These are phyloP conservation scores for Podabrus alpinus DNA, from an alignment of 2,888 invertebrate genomes.

Conservation along the genomic window DNA sequence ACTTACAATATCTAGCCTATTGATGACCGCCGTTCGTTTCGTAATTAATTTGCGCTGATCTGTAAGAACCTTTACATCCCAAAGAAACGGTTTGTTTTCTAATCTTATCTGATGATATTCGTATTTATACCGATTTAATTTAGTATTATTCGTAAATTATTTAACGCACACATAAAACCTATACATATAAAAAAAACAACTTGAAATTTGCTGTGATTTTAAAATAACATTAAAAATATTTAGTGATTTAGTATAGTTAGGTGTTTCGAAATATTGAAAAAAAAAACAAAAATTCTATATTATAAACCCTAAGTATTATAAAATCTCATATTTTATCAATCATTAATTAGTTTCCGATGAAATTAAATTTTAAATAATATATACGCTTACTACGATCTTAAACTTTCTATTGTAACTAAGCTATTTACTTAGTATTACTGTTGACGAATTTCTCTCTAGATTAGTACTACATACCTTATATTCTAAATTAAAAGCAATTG, in stretches of 20 bases:
- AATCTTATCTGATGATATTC: background rate
- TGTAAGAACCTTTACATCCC: background rate
- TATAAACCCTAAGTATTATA: background rate
- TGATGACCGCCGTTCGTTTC: background rate
- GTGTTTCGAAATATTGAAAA: constrained; percentile 8
- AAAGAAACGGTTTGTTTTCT: background rate
- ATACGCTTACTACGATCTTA: constrained; percentile 20
- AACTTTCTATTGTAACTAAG: constrained; percentile 8
- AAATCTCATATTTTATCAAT: constrained; percentile 11
- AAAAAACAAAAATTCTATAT: background rate
- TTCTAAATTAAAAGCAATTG: constrained; percentile 57
- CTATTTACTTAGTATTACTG: constrained; percentile 16
- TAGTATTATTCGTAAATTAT: background rate
- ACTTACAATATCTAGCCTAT: no score
- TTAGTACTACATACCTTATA: constrained; percentile 45
- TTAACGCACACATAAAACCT: constrained; percentile 11
- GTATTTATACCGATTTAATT: background rate
- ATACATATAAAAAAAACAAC: constrained; percentile 13
- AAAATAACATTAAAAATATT: constrained; percentile 15
- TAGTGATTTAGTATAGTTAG: constrained; percentile 22
- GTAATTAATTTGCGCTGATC: background rate
- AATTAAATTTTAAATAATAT: background rate
- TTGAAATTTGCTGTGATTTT: constrained; percentile 29
- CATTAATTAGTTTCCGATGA: constrained; percentile 13
- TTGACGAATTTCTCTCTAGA: constrained; percentile 20